A percentile compares a stretch with the other conserved stretches of the same genome.
These are phyloP conservation scores for Antennarius maculatus DNA, from an alignment of 2,797 vertebrate genomes.

Conservation along the genomic window DNA sequence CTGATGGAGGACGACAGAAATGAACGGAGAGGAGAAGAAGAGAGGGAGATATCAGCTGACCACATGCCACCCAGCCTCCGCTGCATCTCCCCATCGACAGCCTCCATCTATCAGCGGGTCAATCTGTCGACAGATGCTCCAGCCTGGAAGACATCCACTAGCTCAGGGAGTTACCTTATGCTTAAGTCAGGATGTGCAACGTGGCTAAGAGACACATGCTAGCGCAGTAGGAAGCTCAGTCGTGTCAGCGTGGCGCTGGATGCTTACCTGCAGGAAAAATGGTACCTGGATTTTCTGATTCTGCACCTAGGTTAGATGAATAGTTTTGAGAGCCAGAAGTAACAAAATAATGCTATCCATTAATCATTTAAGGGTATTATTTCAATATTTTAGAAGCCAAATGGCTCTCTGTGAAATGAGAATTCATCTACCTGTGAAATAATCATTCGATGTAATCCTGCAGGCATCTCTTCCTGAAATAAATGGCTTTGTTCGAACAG, in stretches of 20 bases:
- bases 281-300: too few species aligned
- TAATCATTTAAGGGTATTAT: background rate
- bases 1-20: constrained; percentile 35
- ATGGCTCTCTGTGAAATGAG: background rate
- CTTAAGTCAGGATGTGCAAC: constrained; percentile 23
- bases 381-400: background rate
- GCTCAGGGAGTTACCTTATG: constrained; percentile 52
- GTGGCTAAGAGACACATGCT: constrained; percentile 60
- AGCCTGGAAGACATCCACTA: constrained; percentile 55
- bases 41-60: constrained; percentile 47
- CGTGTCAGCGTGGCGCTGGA: constrained; percentile 40
- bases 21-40: constrained; percentile 28
- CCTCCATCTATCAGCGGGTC: constrained; percentile 52
- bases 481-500: too few species aligned
- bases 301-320: background rate
- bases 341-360: background rate
- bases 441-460: too few species aligned
- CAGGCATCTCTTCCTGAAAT: too few species aligned
- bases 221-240: constrained; percentile 47
- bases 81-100: constrained; percentile 42
- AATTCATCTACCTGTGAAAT: too few species aligned
- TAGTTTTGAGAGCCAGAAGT: background rate
- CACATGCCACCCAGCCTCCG: constrained; percentile 41
- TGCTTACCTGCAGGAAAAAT: background rate
- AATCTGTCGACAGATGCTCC: constrained; percentile 60